phyloP scores from a whole-genome alignment of 2,888 invertebrate genomes.

The Orthosia gracilis region DNA sequence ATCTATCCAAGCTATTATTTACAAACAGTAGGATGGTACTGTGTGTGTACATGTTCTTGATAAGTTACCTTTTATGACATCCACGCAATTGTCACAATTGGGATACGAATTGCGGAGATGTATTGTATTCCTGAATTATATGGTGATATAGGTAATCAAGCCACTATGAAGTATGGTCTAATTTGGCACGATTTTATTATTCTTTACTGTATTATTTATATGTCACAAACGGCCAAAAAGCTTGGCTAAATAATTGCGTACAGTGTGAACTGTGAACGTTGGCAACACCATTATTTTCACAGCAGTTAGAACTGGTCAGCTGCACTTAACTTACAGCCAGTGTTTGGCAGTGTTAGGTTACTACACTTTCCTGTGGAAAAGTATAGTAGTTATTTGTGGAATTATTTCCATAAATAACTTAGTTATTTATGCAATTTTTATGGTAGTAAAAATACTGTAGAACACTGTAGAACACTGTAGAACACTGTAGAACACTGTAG shows the following conservation, averaged over 20 bases:
- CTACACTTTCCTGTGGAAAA: constrained; percentile 21
- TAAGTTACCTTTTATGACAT: constrained; percentile 36
- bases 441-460: neutral
- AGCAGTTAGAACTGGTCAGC: constrained; percentile 38
- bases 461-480: too few relatives aligned
- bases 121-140: constrained; percentile 40
- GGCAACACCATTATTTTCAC: constrained; percentile 13
- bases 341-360: constrained; percentile 30
- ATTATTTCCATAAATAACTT: neutral
- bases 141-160: constrained; percentile 31
- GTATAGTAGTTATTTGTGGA: neutral
- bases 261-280: neutral
- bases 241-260: neutral
- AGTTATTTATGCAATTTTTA: neutral
- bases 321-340: constrained; percentile 47
- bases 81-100: constrained; percentile 24
- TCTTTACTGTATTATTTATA: constrained; percentile 25
- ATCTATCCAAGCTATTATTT: constrained; percentile 5
- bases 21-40: constrained; percentile 3
- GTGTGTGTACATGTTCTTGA: constrained; percentile 12
- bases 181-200: constrained; percentile 18
- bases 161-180: constrained; percentile 21
- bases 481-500: too few relatives aligned
- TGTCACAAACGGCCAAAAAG: constrained; percentile 1
- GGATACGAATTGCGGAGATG: constrained; percentile 6